Percentiles rank a stretch among this genome's conserved stretches.
Evolutionary conservation across 2,113 vertebrate species (phyloP).

Genomic region (Rhombomys opimus): DNA sequence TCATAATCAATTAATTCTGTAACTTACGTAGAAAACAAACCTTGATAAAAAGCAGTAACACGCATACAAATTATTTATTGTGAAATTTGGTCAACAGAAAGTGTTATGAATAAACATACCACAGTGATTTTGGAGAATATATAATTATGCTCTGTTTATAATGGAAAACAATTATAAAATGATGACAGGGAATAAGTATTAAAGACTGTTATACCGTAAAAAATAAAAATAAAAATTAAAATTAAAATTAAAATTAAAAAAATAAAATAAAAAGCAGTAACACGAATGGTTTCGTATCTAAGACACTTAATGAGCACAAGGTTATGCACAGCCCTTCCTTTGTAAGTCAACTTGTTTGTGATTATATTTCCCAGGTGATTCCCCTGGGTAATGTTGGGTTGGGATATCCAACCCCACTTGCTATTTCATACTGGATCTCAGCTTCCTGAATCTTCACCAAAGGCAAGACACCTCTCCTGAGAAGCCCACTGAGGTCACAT

Average conservation of each 20-base stretch:
- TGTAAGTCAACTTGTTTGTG: not conserved
- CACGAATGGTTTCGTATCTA: not conserved
- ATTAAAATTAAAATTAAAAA: too few species aligned
- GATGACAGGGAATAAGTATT: not conserved
- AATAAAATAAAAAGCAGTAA: not conserved
- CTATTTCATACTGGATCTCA: not conserved
- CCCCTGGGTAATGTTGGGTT: rapidly evolving
- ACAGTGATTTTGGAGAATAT: too few species aligned
- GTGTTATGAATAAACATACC: not conserved
- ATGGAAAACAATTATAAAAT: not conserved
- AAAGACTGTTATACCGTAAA: not conserved
- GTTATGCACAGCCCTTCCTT: not conserved
- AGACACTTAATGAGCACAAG: not conserved
- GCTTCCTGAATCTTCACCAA: not conserved
- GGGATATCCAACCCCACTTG: rapidly evolving
- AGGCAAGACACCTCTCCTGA: not conserved
- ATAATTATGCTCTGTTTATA: not conserved
- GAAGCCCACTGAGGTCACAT: not conserved
- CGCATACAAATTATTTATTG: not conserved
- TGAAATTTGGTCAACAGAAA: not conserved
- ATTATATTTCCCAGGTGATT: not conserved
- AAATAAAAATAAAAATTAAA: too few species aligned
- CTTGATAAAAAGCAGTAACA: not conserved
- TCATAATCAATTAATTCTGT: not conserved
- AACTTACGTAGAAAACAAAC: not conserved